These are phyloP conservation scores for Zele albiditarsus DNA, from an alignment of 2,888 invertebrate genomes.

Conservation along the genomic window DNA sequence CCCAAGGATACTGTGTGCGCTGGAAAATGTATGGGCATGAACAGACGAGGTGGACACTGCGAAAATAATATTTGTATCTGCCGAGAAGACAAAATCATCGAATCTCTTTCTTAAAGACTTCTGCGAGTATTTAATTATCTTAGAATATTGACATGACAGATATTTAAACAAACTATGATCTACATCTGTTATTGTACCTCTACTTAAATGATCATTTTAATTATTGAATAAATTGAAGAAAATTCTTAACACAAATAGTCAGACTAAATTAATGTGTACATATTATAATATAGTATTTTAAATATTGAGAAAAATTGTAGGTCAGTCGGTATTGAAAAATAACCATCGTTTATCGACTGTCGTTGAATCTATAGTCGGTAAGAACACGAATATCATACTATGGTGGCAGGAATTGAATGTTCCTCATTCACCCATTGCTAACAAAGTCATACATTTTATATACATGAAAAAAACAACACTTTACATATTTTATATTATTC, in stretches of 20 bases:
- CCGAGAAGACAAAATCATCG: conserved; percentile 28
- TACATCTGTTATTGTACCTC: no score
- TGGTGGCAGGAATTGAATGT: neutral
- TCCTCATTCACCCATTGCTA: neutral
- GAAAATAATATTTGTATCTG: conserved; percentile 31
- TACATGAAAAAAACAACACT: no score
- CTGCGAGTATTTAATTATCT: neutral
- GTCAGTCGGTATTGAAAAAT: neutral
- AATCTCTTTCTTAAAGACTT: neutral
- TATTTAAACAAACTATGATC: no score
- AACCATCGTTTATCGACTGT: neutral
- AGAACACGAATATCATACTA: neutral
- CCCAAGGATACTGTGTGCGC: conserved; percentile 41
- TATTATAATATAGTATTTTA: neutral
- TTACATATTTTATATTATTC: no score
- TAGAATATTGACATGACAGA: neutral
- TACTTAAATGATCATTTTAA: no score
- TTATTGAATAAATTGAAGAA: no score
- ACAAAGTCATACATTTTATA: no score
- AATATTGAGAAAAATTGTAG: neutral
- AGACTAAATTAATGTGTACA: no score
- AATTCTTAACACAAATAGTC: no score
- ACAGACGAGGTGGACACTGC: conserved; percentile 38
- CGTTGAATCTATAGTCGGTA: neutral
- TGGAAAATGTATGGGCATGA: conserved; percentile 32